Conservation (phyloP, 1,140 invertebrate species). For the Drosophila pachea region DNA sequence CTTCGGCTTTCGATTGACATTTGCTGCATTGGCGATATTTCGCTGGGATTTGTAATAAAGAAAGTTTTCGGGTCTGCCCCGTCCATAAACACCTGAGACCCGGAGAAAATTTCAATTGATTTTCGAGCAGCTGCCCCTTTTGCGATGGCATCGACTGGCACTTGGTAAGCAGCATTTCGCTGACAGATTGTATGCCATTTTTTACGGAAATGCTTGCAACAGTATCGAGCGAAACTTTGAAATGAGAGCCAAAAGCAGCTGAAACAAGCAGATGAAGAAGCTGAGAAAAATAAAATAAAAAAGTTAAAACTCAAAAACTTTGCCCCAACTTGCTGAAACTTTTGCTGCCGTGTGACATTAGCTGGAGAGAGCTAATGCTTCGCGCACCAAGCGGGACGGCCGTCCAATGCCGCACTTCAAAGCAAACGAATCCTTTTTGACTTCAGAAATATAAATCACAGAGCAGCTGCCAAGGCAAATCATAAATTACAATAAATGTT, state of each 20-base stretch:
- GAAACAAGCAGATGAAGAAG: slow-evolving; percentile 69
- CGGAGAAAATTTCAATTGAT: slow-evolving; percentile 71
- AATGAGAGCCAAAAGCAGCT: slow-evolving; percentile 59
- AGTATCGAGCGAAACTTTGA: slow-evolving; percentile 68
- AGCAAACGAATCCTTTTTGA: slow-evolving; percentile 60
- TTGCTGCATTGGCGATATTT: slow-evolving; percentile 43
- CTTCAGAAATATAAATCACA: slow-evolving; percentile 62
- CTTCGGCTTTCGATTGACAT: slow-evolving; percentile 41
- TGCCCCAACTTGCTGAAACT: slow-evolving; percentile 59
- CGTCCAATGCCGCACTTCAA: slow-evolving; percentile 30
- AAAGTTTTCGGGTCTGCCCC: slow-evolving; percentile 37
- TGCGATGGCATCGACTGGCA: slow-evolving; percentile 36
- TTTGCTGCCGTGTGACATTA: slow-evolving; percentile 70
- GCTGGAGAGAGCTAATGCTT: slow-evolving; percentile 43
- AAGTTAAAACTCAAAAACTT: slow-evolving; percentile 57
- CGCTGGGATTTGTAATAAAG: slow-evolving; percentile 61
- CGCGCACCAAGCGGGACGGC: not conserved
- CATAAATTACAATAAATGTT: slow-evolving; percentile 74
- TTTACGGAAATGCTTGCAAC: slow-evolving; percentile 68
- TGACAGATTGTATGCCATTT: slow-evolving; percentile 77
- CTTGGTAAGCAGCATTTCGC: slow-evolving; percentile 52
- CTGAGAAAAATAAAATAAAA: slow-evolving; percentile 25
- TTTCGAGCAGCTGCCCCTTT: slow-evolving; percentile 48
- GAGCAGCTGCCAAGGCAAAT: slow-evolving; percentile 51
- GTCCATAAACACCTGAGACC: slow-evolving; percentile 71